Base-by-base conservation (phyloP, 2,888 invertebrate species). In the Agonopterix subpropinquella region DNA sequence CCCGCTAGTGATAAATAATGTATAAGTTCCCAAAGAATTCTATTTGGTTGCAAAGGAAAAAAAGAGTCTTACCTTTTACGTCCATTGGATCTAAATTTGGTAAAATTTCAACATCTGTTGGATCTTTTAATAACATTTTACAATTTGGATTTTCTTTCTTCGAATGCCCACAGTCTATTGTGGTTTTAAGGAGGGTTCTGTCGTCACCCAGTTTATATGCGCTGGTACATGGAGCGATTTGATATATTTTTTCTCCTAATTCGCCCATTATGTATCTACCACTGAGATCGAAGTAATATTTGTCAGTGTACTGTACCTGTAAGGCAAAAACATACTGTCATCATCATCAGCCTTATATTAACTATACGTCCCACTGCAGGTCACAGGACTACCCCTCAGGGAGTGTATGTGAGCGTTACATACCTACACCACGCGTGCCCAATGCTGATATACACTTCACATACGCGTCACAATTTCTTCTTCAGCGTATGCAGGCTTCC, bases 111-210 rank as follows among this genome's bases (percentile, higher is more conserved):
- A 56, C 53, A 11, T 64, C 59, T 13, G 54, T 59, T 0, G 59
- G 55, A 44, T 78, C 67, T 13, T 58, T 66, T 1, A 77, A 53
- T 4, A 55, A 51, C 62, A 68, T 54, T 9, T 51, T 56, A 52
- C 84, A 84, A 0, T 64, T 37, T 0, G 56, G 52, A 9, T 65
- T 69, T 0, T 50, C 13, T 2, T 2, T 46, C 10, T 69, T 67
- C 0, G 74, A 67, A 44, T 80, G 80, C 0, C 77, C 77, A 44
- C 80, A 79, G 53, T 81, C 79, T 9, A 62, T 51, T 0, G 67
- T 64, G 3, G 62, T 53, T 52, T 71, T 73, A 5, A 51, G 45
- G 3, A 84, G 61, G 0, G 72, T 57, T 4, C 63, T 53, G 8
- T 72, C 48, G 0, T 70, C 65, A 1, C 57, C 54, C 3, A 83